Evolutionary conservation across 1,140 invertebrate species (phyloP).

Genomic region (Archegozetes longisetosus): DNA sequence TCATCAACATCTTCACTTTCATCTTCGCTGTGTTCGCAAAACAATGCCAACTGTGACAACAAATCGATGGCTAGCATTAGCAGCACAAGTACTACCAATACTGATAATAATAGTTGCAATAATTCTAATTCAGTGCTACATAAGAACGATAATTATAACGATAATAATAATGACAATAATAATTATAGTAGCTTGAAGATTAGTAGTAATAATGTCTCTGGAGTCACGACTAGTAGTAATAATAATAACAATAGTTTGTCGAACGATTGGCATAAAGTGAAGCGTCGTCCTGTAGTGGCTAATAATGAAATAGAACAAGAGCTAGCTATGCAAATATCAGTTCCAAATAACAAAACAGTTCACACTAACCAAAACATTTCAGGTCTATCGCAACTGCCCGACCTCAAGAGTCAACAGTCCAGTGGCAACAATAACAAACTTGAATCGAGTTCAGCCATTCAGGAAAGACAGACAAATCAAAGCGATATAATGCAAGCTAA

Average conservation of each 20-base stretch:
- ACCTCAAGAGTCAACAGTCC: neutral
- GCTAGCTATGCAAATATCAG: neutral
- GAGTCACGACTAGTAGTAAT: neutral
- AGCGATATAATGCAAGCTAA: neutral
- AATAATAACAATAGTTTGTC: neutral
- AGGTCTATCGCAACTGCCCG: neutral
- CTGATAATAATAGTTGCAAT: neutral
- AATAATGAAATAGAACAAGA: slow-evolving; percentile 13
- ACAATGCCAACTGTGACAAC: neutral
- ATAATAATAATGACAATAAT: neutral
- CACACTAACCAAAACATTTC: neutral
- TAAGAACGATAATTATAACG: neutral
- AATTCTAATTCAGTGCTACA: neutral
- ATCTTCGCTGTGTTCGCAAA: neutral
- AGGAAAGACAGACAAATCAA: neutral
- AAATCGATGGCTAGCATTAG: neutral
- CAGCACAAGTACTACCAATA: no score
- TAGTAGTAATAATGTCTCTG: neutral
- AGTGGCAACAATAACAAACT: neutral
- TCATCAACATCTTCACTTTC: neutral
- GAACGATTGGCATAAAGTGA: slow-evolving; percentile 14
- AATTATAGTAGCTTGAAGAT: neutral
- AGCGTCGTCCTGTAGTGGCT: slow-evolving; percentile 8
- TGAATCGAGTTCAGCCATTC: neutral
- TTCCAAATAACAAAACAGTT: neutral